phyloP scores from a whole-genome alignment of 2,888 invertebrate genomes.

The Synergus umbraculus region DNA sequence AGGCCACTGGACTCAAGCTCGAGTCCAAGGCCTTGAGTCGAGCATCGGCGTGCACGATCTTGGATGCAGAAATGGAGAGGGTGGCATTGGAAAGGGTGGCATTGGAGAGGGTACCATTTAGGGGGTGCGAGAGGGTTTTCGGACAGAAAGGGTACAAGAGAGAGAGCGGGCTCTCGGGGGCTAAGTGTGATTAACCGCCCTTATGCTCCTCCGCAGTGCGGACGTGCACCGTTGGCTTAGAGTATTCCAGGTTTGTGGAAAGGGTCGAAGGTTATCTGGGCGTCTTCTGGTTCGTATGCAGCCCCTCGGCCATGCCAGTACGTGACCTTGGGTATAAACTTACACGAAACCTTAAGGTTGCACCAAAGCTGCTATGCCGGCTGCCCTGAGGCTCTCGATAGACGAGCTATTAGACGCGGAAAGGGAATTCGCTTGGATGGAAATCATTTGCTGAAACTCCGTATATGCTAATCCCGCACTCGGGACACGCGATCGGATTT shows the following conservation, averaged over 20 bases:
- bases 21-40: constrained; percentile 54
- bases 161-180: constrained; percentile 46
- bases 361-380: constrained; percentile 5
- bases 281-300: constrained; percentile 55
- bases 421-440: constrained; percentile 5
- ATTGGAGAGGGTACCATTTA: neutral
- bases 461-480: constrained; percentile 22
- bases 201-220: constrained; percentile 60
- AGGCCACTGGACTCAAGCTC: constrained; percentile 48
- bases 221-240: constrained; percentile 45
- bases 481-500: constrained; percentile 13
- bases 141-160: constrained; percentile 53
- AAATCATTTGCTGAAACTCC: constrained; percentile 14
- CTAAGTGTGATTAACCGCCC: constrained; percentile 65
- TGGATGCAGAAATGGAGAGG: constrained; percentile 21
- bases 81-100: neutral
- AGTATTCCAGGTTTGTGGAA: constrained; percentile 22
- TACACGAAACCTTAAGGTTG: constrained; percentile 40
- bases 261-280: constrained; percentile 54
- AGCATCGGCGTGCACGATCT: constrained; percentile 53
- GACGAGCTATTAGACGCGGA: constrained; percentile 19
- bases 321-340: constrained; percentile 59
- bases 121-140: constrained; percentile 41
- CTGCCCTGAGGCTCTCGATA: constrained; percentile 8
- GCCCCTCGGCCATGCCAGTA: constrained; percentile 57